phyloP scores from a whole-genome alignment of 1,140 invertebrate species.

The Sarcophaga peregrina region DNA sequence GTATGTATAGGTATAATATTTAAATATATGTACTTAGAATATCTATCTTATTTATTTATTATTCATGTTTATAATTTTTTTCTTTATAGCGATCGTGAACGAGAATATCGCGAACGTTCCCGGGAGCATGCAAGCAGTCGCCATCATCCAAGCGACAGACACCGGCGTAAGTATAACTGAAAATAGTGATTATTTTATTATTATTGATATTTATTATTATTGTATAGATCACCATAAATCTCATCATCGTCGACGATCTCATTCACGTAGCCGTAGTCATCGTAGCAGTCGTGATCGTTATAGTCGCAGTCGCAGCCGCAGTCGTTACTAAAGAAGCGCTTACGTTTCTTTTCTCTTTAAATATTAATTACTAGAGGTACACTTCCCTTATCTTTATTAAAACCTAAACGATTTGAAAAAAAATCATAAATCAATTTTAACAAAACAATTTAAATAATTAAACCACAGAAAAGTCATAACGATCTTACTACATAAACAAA shows the following conservation, averaged over 20 bases:
- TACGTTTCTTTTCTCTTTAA: constrained; percentile 48
- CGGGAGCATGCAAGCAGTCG: constrained; percentile 54
- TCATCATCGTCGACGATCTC: constrained; percentile 61
- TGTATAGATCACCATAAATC: constrained; percentile 60
- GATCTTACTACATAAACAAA: constrained; percentile 41
- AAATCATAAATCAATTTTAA: constrained; percentile 43
- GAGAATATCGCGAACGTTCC: constrained; percentile 59
- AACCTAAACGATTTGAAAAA: constrained; percentile 49
- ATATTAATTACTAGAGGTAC: constrained; percentile 49
- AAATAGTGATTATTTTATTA: not conserved
- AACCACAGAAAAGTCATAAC: constrained; percentile 50
- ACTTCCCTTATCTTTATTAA: constrained; percentile 57
- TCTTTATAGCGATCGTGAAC: constrained; percentile 46
- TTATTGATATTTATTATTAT: not conserved
- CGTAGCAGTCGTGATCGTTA: constrained; percentile 58
- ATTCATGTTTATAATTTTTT: constrained; percentile 27
- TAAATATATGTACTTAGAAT: too few species aligned
- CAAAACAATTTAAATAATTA: constrained; percentile 26
- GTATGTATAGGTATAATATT: too few species aligned
- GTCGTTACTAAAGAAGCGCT: constrained; percentile 60
- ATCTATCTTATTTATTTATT: too few species aligned
- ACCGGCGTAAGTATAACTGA: constrained; percentile 60
- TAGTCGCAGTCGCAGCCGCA: constrained; percentile 59
- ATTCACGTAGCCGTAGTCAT: constrained; percentile 56
- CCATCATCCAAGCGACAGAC: constrained; percentile 51